phyloP scores from a whole-genome alignment of 2,797 vertebrate species.

The Pogoniulus pusillus region DNA sequence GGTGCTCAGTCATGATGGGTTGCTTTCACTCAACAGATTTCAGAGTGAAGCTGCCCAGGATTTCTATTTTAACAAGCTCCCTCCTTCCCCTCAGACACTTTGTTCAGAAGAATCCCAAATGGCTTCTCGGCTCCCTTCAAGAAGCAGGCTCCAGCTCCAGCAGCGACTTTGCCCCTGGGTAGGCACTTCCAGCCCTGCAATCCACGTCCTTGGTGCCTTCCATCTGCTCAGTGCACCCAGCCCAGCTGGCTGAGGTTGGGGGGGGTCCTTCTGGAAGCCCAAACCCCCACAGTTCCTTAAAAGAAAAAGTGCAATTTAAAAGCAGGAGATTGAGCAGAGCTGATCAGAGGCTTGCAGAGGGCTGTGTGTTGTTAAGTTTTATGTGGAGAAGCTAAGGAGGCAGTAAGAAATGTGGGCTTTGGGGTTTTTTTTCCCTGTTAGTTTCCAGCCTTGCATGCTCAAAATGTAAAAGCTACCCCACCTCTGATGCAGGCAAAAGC shows the following conservation, averaged over 20 bases:
- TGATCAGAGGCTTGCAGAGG: not conserved
- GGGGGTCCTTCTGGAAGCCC: not conserved
- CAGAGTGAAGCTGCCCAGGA: not conserved
- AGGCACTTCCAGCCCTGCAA: not conserved
- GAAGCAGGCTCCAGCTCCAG: rapidly evolving
- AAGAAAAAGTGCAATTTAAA: not conserved
- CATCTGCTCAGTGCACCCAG: not conserved
- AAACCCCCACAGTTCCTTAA: not conserved
- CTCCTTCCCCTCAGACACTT: not conserved
- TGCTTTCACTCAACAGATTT: not conserved
- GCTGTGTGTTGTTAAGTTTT: not conserved
- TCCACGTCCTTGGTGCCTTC: rapidly evolving
- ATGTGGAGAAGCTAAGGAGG: not conserved
- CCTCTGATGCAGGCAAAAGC: not conserved
- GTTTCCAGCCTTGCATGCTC: not conserved
- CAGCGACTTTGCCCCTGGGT: not conserved
- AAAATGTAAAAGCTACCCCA: not conserved
- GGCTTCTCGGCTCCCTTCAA: rapidly evolving
- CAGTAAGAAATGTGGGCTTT: not conserved
- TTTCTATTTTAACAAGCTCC: not conserved
- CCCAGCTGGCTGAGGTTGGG: too few species aligned
- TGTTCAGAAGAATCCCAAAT: not conserved
- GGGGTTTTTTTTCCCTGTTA: not conserved
- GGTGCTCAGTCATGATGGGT: not conserved
- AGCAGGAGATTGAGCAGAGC: not conserved